A percentile compares a stretch with the other conserved stretches of the same genome.
phyloP scores from a whole-genome alignment of 35 echinoderm and acorn worm genomes.

The Holothuria glaberrima region DNA sequence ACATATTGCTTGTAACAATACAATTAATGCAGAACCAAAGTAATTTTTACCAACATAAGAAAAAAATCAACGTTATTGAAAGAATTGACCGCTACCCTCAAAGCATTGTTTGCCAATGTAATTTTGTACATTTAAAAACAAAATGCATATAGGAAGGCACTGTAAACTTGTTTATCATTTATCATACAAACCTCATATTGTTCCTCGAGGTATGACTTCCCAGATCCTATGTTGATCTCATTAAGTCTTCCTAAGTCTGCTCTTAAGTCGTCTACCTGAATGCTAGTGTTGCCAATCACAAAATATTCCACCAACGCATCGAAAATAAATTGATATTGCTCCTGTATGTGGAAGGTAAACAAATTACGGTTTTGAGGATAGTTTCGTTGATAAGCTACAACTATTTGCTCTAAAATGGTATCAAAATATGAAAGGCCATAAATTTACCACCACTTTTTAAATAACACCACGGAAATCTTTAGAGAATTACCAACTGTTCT shows the following conservation, averaged over 20 bases:
- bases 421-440: neutral
- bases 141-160: too few relatives aligned
- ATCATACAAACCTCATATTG: conserved; percentile 25
- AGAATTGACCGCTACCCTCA: too few relatives aligned
- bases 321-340: conserved; percentile 71
- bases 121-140: too few relatives aligned
- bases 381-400: neutral
- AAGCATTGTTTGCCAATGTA: too few relatives aligned
- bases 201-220: conserved; percentile 9
- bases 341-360: neutral
- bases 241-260: conserved; percentile 19
- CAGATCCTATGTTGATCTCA: conserved; percentile 9
- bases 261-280: neutral
- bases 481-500: too few relatives aligned
- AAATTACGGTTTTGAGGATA: neutral
- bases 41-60: too few relatives aligned
- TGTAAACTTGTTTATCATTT: too few relatives aligned
- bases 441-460: neutral
- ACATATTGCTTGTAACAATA: too few relatives aligned
- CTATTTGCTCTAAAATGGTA: too few relatives aligned
- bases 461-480: too few relatives aligned
- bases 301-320: conserved; percentile 58
- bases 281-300: conserved; percentile 35
- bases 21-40: too few relatives aligned
- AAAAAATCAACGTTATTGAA: too few relatives aligned